These are phyloP conservation scores for Remorina albescens DNA, from an alignment of 2,797 vertebrate genomes.

Conservation along the genomic window DNA sequence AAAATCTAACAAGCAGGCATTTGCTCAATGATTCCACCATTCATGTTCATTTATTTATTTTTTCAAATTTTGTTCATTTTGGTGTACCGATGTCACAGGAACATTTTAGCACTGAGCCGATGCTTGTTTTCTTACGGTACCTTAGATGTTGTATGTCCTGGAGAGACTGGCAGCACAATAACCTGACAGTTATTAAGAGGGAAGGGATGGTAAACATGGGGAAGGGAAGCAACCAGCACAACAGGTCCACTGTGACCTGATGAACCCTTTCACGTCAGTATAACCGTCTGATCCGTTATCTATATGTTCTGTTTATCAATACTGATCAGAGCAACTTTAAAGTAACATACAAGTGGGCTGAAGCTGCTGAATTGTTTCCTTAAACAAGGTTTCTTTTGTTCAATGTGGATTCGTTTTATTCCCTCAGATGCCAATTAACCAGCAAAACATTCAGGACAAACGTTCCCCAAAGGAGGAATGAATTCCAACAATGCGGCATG, in stretches of 20 bases:
- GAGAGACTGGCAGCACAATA: too few relatives aligned
- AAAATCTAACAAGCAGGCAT: conserved; percentile 6
- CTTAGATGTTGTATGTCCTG: too few relatives aligned
- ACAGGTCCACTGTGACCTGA: too few relatives aligned
- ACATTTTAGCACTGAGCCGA: too few relatives aligned
- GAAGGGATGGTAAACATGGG: too few relatives aligned
- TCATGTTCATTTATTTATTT: too few relatives aligned
- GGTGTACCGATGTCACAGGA: too few relatives aligned
- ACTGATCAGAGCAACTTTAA: conserved; percentile 20
- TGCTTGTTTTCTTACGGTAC: too few relatives aligned
- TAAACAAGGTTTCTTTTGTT: conserved; percentile 17
- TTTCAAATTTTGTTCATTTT: background rate
- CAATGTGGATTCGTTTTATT: conserved; percentile 43
- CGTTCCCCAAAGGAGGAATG: conserved; percentile 32
- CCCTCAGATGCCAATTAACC: conserved; percentile 47
- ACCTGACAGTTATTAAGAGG: too few relatives aligned
- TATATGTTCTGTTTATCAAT: conserved; percentile 6
- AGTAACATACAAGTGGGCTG: background rate
- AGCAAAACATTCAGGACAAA: conserved; percentile 9
- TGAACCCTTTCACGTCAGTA: too few relatives aligned
- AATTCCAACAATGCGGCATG: conserved; percentile 4
- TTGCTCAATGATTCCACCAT: too few relatives aligned
- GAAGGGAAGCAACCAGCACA: too few relatives aligned
- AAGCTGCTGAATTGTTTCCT: conserved; percentile 17
- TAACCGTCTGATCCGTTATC: conserved; percentile 5